phyloP scores from a whole-genome alignment of 2,113 vertebrate genomes.

The Eretmodus cyanostictus region DNA sequence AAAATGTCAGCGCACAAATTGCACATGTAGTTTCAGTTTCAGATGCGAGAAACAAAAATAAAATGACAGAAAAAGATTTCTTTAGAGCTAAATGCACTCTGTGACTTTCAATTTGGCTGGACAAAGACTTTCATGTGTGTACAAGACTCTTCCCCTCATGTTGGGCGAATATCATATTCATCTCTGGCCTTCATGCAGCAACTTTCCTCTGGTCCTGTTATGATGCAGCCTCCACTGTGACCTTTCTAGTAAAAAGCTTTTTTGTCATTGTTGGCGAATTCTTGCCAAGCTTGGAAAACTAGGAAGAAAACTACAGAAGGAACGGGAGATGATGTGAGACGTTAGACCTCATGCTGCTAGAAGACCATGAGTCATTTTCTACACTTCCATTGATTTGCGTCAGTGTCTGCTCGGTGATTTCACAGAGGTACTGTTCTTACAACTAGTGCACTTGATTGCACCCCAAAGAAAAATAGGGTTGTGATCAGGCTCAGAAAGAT shows the following conservation, averaged over 20 bases:
- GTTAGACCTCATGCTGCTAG: conserved; percentile 9
- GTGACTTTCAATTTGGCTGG: neutral
- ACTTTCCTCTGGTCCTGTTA: neutral
- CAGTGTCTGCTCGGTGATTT: neutral
- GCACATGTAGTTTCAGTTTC: neutral
- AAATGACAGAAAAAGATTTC: neutral
- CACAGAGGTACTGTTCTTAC: neutral
- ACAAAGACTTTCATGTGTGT: neutral
- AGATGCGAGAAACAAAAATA: neutral
- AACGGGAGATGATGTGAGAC: neutral
- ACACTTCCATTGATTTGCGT: neutral
- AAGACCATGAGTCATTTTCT: conserved; percentile 23
- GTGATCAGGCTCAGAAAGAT: neutral
- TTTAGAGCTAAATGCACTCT: neutral
- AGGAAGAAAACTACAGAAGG: neutral
- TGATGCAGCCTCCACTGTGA: neutral
- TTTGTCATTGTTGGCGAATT: neutral
- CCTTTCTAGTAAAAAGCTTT: neutral
- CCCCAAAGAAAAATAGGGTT: neutral
- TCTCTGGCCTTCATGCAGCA: neutral
- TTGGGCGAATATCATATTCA: neutral
- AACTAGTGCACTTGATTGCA: neutral
- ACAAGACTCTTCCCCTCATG: neutral
- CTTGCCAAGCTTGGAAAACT: neutral
- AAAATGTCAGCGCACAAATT: neutral